A percentile compares a stretch with the other conserved stretches of the same genome.
Conservation (phyloP, 2,888 invertebrate species). For the Amiota mariae region DNA sequence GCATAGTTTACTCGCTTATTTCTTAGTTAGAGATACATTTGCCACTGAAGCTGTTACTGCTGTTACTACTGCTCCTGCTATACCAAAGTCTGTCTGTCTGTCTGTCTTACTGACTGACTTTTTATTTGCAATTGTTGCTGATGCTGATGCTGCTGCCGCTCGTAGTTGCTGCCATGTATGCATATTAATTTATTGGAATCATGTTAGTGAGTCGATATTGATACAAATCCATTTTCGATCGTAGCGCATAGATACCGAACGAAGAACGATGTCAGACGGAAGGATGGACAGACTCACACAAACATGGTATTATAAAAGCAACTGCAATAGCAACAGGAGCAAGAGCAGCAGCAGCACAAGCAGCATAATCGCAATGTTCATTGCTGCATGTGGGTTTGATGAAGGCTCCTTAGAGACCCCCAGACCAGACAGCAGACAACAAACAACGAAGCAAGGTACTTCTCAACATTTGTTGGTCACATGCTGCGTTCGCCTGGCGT, state of each 20-base stretch:
- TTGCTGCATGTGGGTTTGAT: conserved; percentile 46
- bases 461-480: conserved; percentile 31
- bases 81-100: not conserved
- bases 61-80: not conserved
- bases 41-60: conserved; percentile 1
- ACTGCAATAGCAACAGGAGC: conserved; percentile 9
- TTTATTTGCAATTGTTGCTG: conserved; percentile 38
- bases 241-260: conserved; percentile 57
- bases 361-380: conserved; percentile 37
- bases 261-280: conserved; percentile 28
- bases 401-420: conserved; percentile 28
- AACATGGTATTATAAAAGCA: not conserved
- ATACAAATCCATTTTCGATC: conserved; percentile 73
- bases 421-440: conserved; percentile 7
- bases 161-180: conserved; percentile 56
- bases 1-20: too few relatives aligned
- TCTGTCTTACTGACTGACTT: conserved; percentile 42
- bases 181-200: conserved; percentile 74
- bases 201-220: conserved; percentile 74
- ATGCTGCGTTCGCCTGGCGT: conserved; percentile 36
- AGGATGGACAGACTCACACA: not conserved
- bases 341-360: conserved; percentile 3
- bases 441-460: not conserved
- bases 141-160: conserved; percentile 20
- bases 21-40: too few relatives aligned